Evolutionary conservation across 2,113 vertebrate species (phyloP).

Genomic region (Steatornis caripensis): DNA sequence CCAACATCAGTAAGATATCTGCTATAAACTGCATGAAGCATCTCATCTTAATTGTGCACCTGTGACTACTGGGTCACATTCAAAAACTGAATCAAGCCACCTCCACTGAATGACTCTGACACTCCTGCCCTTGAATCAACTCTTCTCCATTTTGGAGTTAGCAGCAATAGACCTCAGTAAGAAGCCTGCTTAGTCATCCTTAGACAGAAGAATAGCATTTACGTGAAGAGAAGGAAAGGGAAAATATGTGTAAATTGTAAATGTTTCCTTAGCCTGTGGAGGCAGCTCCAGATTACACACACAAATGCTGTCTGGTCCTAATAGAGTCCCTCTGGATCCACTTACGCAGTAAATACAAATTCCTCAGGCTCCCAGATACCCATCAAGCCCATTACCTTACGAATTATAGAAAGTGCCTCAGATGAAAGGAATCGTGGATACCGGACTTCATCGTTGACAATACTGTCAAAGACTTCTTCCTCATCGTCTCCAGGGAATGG

Average conservation of each 20-base stretch:
- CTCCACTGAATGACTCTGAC: not conserved
- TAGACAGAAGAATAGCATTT: not conserved
- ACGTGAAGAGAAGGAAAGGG: not conserved
- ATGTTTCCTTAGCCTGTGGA: not conserved
- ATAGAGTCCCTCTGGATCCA: not conserved
- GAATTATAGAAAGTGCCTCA: conserved; percentile 83
- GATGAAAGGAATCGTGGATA: conserved; percentile 84
- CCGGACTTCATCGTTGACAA: conserved; percentile 87
- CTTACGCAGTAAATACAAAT: not conserved
- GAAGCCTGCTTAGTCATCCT: conserved; percentile 15
- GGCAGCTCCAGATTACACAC: not conserved
- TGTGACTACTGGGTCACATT: not conserved
- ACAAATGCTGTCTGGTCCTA: not conserved
- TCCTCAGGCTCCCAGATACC: not conserved
- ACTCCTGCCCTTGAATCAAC: not conserved
- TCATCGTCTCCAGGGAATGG: conserved; percentile 96
- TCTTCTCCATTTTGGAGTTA: not conserved
- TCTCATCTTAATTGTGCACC: not conserved
- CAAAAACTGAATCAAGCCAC: not conserved
- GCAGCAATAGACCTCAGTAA: not conserved
- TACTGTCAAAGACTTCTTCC: conserved; percentile 97
- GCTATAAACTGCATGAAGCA: not conserved
- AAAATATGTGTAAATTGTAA: not conserved
- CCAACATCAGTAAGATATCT: not conserved
- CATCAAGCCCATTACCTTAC: conserved; percentile 77